Percentiles rank a stretch among this genome's conserved stretches.
These are phyloP conservation scores for Zenarchopterus dispar DNA, from an alignment of 2,797 vertebrate genomes.

Conservation along the genomic window DNA sequence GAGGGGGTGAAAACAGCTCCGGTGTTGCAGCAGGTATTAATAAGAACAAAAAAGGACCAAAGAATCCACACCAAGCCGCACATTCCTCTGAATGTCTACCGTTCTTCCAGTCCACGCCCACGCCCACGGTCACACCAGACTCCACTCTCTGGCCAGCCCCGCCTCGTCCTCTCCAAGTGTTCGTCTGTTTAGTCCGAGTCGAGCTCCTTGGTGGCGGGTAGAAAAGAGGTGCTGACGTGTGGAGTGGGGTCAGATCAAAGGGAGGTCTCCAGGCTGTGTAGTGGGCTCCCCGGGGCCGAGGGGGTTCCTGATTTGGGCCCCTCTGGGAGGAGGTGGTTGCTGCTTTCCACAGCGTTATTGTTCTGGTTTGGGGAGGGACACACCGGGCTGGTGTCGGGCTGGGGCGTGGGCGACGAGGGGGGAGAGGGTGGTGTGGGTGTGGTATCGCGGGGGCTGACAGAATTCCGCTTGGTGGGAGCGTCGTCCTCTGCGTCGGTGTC, in stretches of 20 bases:
- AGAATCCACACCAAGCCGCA: slow-evolving; percentile 90
- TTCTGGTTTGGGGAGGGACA: slow-evolving; percentile 95
- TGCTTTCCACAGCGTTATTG: slow-evolving; percentile 97
- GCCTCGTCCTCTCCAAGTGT: slow-evolving; percentile 47
- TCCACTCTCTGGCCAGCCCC: slow-evolving; percentile 71
- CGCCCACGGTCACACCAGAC: slow-evolving; percentile 56
- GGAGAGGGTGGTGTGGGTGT: slow-evolving; percentile 84
- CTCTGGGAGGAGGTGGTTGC: slow-evolving; percentile 94
- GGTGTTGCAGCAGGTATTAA: slow-evolving; percentile 75
- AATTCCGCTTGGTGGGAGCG: slow-evolving; percentile 96
- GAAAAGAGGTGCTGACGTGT: slow-evolving; percentile 56
- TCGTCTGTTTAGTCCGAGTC: slow-evolving; percentile 37
- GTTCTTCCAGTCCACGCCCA: slow-evolving; percentile 88
- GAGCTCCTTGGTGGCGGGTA: slow-evolving; percentile 66
- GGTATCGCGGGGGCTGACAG: slow-evolving; percentile 80
- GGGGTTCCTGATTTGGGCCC: slow-evolving; percentile 92
- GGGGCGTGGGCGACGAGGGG: slow-evolving; percentile 64
- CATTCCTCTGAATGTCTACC: slow-evolving; percentile 94
- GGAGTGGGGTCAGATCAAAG: slow-evolving; percentile 88
- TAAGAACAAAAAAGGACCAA: slow-evolving; percentile 81
- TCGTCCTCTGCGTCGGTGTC: slow-evolving; percentile 99
- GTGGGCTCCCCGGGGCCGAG: slow-evolving; percentile 93
- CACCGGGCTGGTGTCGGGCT: slow-evolving; percentile 75
- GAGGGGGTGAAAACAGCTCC: slow-evolving; percentile 71
- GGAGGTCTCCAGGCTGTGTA: slow-evolving; percentile 99